phyloP scores from a whole-genome alignment of 2,113 vertebrate genomes.

The Dipodomys spectabilis region DNA sequence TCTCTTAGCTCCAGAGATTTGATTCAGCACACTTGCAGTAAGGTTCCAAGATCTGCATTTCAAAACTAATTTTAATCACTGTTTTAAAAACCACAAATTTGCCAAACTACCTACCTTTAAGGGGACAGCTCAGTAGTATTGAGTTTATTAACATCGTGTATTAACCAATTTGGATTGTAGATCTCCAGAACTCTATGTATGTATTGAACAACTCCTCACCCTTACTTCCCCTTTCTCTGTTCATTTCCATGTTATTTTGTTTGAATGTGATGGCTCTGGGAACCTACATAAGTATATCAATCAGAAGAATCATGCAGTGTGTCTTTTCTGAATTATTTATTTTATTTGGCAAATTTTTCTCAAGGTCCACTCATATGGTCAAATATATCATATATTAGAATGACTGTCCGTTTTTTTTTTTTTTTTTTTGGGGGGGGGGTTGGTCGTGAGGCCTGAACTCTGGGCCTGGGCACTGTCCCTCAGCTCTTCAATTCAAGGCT shows the following conservation, averaged over 20 bases:
- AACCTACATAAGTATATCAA: not conserved
- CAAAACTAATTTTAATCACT: not conserved
- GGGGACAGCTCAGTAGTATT: not conserved
- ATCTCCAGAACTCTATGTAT: not conserved
- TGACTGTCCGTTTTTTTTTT: not conserved
- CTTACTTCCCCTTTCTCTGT: not conserved
- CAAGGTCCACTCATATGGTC: not conserved
- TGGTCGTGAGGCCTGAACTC: no score
- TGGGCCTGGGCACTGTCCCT: no score
- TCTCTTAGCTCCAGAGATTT: not conserved
- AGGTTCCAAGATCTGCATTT: not conserved
- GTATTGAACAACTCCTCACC: not conserved
- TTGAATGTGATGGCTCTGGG: not conserved
- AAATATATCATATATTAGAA: not conserved
- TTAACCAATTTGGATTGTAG: not conserved
- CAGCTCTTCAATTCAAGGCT: no score
- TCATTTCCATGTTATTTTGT: not conserved
- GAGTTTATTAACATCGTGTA: not conserved
- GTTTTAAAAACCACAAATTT: not conserved
- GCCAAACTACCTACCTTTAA: not conserved
- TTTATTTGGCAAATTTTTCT: not conserved
- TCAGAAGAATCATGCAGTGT: not conserved
- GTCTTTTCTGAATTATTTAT: not conserved
- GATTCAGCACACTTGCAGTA: not conserved
- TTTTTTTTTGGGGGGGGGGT: no score